Conservation (phyloP, 37 sponge, comb jelly and placozoan genomes). For the Ianthella basta region DNA sequence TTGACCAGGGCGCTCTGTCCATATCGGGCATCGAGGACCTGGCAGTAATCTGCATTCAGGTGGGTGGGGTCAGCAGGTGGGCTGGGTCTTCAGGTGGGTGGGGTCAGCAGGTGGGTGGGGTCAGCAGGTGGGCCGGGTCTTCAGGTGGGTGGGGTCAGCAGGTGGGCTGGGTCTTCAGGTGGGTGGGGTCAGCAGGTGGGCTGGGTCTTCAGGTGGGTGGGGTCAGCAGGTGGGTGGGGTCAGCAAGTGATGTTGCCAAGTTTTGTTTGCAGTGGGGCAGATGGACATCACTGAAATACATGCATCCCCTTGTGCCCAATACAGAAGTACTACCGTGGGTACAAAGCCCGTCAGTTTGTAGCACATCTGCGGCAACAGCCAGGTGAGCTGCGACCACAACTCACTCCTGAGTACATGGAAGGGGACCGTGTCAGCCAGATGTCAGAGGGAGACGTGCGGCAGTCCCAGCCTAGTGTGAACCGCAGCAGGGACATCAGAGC, state of each 20-base stretch:
- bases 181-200: background rate
- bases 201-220: too few relatives aligned
- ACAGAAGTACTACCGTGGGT: background rate
- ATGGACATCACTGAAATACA: too few relatives aligned
- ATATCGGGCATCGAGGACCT: conserved; percentile 86
- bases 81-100: too few relatives aligned
- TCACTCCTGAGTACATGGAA: background rate
- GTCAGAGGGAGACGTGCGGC: background rate
- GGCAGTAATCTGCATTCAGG: conserved; percentile 75
- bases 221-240: too few relatives aligned
- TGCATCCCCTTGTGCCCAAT: too few relatives aligned
- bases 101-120: conserved; percentile 24
- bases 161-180: conserved; percentile 26
- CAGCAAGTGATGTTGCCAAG: too few relatives aligned
- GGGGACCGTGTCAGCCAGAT: background rate
- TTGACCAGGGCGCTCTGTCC: conserved; percentile 83
- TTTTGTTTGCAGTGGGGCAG: too few relatives aligned
- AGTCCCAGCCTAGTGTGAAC: background rate
- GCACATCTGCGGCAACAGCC: background rate
- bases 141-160: conserved; percentile 7
- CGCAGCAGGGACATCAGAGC: conserved; percentile 3
- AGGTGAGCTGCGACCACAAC: background rate
- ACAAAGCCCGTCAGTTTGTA: background rate
- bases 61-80: background rate
- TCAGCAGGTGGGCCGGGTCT: background rate